Conservation (phyloP, 2,888 invertebrate species). For the Mycalesis mineus region DNA sequence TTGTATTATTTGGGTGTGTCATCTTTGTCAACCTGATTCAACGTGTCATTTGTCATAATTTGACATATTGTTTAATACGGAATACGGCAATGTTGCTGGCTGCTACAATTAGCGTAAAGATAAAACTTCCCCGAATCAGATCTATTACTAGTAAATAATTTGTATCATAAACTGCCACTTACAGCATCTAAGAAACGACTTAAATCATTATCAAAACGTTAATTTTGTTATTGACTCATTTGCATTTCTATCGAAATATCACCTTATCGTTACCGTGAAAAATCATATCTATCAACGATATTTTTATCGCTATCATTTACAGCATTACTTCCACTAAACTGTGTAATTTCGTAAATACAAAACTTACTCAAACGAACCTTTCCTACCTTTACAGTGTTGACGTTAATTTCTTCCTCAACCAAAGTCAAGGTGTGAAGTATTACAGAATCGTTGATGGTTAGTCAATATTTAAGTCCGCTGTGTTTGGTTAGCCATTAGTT, state of each 20-base stretch:
- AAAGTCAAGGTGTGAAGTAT: conserved; percentile 36
- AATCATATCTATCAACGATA: background rate
- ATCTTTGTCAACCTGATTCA: no score
- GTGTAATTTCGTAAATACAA: background rate
- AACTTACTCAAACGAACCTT: background rate
- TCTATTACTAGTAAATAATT: no score
- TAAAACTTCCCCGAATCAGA: no score
- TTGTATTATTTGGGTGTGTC: no score
- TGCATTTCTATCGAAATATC: background rate
- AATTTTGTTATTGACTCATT: background rate
- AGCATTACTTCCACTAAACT: background rate
- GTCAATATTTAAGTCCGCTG: conserved; percentile 44
- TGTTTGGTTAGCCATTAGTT: conserved; percentile 31
- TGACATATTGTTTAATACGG: no score
- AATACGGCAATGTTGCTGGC: no score
- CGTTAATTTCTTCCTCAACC: background rate
- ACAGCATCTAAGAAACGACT: no score
- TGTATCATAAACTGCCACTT: no score
- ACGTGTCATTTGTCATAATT: no score
- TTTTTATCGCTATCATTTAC: background rate
- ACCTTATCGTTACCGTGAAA: background rate
- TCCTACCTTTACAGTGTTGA: background rate
- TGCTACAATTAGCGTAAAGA: no score
- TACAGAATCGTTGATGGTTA: conserved; percentile 39
- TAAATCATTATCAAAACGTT: no score